Evolutionary conservation across 2,797 vertebrate species (phyloP).

Genomic region (Gymnodraco acuticeps): DNA sequence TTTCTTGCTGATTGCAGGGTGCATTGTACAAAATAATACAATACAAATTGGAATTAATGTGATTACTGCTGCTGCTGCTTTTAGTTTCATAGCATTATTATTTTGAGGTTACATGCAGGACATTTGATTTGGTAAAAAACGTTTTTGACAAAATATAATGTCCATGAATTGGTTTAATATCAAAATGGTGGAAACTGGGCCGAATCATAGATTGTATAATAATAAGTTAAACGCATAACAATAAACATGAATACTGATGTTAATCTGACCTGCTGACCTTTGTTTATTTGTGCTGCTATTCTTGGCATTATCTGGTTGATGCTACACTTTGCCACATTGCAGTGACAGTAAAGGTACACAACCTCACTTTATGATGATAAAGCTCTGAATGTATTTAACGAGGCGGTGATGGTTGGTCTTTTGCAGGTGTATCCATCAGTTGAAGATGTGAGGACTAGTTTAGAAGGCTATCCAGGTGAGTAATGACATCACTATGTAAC

Average conservation of each 20-base stretch:
- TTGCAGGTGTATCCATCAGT: conserved; percentile 94
- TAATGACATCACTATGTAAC: background rate
- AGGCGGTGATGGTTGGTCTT: background rate
- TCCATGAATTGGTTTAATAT: too few relatives aligned
- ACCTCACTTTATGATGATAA: background rate
- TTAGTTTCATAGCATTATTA: too few relatives aligned
- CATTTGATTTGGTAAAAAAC: background rate
- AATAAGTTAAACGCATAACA: background rate
- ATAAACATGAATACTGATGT: background rate
- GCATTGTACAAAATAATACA: background rate
- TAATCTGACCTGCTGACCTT: too few relatives aligned
- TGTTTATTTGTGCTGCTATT: background rate
- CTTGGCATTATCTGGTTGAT: background rate
- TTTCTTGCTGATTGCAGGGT: background rate
- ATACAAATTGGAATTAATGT: background rate
- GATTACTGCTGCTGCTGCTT: background rate
- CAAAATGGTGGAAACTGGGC: too few relatives aligned
- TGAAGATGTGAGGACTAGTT: conserved; percentile 94
- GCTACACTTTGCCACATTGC: background rate
- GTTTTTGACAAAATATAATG: background rate
- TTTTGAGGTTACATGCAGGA: background rate
- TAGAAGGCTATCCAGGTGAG: conserved; percentile 97
- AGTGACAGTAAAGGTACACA: background rate
- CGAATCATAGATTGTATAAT: background rate
- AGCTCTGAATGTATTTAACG: background rate